Percentiles rank a stretch among this genome's conserved stretches.
Evolutionary conservation across 2,888 invertebrate species (phyloP).

Genomic region (Polia nebulosa): DNA sequence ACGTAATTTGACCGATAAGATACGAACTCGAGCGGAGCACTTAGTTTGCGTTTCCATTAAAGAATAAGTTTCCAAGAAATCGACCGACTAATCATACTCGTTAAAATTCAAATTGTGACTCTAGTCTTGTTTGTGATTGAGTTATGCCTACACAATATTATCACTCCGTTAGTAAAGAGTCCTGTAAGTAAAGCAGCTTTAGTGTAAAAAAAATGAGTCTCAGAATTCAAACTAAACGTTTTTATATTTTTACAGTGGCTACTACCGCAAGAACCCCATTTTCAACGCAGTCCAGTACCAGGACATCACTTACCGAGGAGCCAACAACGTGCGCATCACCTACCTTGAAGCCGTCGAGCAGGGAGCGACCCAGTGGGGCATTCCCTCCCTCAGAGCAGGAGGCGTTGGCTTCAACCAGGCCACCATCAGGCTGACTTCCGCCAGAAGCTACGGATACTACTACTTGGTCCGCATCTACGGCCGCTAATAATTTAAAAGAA

Average conservation of each 20-base stretch:
- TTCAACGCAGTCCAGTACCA: slow-evolving; percentile 78
- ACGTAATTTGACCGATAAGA: too few species aligned
- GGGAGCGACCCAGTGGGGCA: slow-evolving; percentile 78
- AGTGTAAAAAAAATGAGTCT: background rate
- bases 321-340: slow-evolving; percentile 72
- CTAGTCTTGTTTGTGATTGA: too few species aligned
- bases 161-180: too few species aligned
- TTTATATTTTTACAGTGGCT: slow-evolving; percentile 27
- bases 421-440: slow-evolving; percentile 77
- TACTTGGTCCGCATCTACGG: slow-evolving; percentile 82
- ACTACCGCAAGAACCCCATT: slow-evolving; percentile 66
- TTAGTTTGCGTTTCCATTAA: too few species aligned
- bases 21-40: too few species aligned
- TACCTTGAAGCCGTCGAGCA: slow-evolving; percentile 77
- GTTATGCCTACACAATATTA: too few species aligned
- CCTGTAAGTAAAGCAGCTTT: too few species aligned
- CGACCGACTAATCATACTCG: too few species aligned
- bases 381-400: slow-evolving; percentile 71
- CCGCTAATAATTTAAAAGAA: slow-evolving; percentile 59
- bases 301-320: slow-evolving; percentile 79
- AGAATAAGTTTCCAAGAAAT: too few species aligned
- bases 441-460: slow-evolving; percentile 79
- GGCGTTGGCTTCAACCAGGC: slow-evolving; percentile 76
- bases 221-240: slow-evolving; percentile 42
- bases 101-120: too few species aligned